phyloP scores from a whole-genome alignment of 1,140 invertebrate genomes.

The Centruroides sculpturatus region DNA sequence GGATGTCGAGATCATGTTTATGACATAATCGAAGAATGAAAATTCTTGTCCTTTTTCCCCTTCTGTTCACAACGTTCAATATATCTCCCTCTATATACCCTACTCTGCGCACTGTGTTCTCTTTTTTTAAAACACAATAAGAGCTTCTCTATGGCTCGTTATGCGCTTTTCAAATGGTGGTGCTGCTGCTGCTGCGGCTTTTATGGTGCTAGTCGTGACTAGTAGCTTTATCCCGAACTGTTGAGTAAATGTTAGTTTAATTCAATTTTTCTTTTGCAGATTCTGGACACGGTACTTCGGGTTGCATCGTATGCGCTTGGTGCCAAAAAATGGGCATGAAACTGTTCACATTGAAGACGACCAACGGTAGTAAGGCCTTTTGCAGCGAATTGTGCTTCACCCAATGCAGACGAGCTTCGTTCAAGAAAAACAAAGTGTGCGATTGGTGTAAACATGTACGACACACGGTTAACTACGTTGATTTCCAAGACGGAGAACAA shows the following conservation, averaged over 20 bases:
- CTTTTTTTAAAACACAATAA: no score
- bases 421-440: constrained; percentile 81
- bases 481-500: constrained; percentile 47
- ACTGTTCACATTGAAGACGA: constrained; percentile 27
- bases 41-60: no score
- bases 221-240: no score
- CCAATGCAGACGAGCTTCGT: constrained; percentile 67
- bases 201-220: no score
- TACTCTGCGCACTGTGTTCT: no score
- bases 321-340: constrained; percentile 35
- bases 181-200: no score
- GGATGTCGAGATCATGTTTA: no score
- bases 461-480: constrained; percentile 80
- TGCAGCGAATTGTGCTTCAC: constrained; percentile 81
- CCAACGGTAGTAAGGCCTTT: constrained; percentile 37
- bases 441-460: constrained; percentile 83
- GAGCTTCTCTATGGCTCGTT: no score
- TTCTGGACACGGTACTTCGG: constrained; percentile 12
- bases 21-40: no score
- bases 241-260: not conserved
- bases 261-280: constrained; percentile 10
- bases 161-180: no score
- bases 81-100: no score
- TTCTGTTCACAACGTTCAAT: no score
- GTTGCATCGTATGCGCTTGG: constrained; percentile 34